Evolutionary conservation across 2,888 invertebrate species (phyloP), one percentile per base, ranked within the genome.

Genomic region (Gryllus longicercus): DNA sequence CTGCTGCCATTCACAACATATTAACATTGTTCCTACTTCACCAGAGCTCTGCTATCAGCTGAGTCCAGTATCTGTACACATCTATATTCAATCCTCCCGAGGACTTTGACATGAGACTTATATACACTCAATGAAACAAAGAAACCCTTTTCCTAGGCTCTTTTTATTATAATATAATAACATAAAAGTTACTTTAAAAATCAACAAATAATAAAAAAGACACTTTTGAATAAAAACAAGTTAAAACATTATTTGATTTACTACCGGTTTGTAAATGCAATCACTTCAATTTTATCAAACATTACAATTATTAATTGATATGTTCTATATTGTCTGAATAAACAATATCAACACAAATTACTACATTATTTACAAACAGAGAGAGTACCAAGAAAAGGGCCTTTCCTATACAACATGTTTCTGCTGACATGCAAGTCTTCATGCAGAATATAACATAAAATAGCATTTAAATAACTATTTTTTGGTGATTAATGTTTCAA

Each of bases 181-280:
- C 38, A 38, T 38, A 38, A 38, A 38, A 38, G 38, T 38, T 63
- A 63, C 63, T 63, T 63, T n/a, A 63, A 14, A 63, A 63, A 63
- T 63, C 63, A 63, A 63, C n/a, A 63, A 63, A 63, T 63, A 14
- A 63, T 63, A 63, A 63, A n/a, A 63, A 63, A 63, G n/a, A 63
- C 63, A 63, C 8, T 63, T 63, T 38, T 63, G n/a, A 63, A 63
- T 63, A 18, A 63, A 63, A 18, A 63, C 63, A 63, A 38, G 38
- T 38, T 38, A 38, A 38, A 38, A 38, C 5, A 38, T 38, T 38
- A 38, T 38, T 8, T 38, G 38, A 8, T 38, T 38, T 38, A 38
- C 38, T 38, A 38, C 38, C 8, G 38, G 38, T 38, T 38, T 38
- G 38, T 38, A 38, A 38, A 38, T 38, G 38, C 38, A 38, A 38